Evolutionary conservation across 2,888 invertebrate species (phyloP).

Genomic region (Nephrotoma appendiculata): DNA sequence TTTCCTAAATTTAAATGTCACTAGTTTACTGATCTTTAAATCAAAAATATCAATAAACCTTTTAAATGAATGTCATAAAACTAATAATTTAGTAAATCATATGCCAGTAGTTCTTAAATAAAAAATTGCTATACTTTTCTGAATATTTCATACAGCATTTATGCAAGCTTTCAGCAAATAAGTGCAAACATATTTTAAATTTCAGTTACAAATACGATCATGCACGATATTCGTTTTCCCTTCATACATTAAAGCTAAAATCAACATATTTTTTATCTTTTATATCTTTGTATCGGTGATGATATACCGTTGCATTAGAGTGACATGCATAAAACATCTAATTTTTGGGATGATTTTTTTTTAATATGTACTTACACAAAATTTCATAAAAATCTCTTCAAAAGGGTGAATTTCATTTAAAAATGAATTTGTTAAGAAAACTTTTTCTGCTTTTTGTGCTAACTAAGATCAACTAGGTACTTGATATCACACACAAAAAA

Average conservation of each 20-base stretch:
- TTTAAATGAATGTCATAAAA: too few species aligned
- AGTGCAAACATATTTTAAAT: too few species aligned
- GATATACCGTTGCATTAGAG: background rate
- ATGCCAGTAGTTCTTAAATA: too few species aligned
- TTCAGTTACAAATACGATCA: too few species aligned
- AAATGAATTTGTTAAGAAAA: background rate
- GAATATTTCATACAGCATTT: too few species aligned
- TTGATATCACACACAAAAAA: background rate
- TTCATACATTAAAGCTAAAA: background rate
- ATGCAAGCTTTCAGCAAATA: too few species aligned
- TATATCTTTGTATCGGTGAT: background rate
- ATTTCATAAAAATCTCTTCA: background rate
- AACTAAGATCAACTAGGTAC: background rate
- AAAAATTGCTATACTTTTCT: too few species aligned
- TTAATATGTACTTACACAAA: background rate
- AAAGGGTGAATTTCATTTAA: background rate
- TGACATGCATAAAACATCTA: background rate
- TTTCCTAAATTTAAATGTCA: too few species aligned
- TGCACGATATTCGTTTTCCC: background rate
- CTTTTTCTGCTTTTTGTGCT: too few species aligned
- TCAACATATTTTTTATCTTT: background rate
- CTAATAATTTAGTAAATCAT: too few species aligned
- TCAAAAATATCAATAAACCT: too few species aligned
- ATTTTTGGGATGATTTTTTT: background rate
- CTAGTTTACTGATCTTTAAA: too few species aligned